These are phyloP conservation scores for Cotesia chilonis DNA, from an alignment of 1,140 invertebrate genomes.

Conservation along the genomic window DNA sequence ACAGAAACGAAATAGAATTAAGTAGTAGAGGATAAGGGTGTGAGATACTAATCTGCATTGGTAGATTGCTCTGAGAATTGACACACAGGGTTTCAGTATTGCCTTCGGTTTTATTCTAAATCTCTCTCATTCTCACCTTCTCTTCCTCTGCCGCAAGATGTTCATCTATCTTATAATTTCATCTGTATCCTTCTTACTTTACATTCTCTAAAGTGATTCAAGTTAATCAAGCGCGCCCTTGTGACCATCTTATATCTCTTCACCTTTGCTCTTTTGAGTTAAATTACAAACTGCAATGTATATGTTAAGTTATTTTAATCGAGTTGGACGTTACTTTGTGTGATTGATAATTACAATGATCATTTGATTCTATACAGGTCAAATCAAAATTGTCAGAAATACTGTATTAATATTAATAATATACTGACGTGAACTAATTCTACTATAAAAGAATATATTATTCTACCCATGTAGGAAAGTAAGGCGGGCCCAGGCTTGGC, in stretches of 20 bases:
- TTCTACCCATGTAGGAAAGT: no score
- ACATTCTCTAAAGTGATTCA: slow-evolving; percentile 32
- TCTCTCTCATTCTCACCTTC: slow-evolving; percentile 10
- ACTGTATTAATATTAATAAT: no score
- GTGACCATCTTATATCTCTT: slow-evolving; percentile 36
- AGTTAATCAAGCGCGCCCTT: slow-evolving; percentile 25
- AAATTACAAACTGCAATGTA: slow-evolving; percentile 60
- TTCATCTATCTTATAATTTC: neutral
- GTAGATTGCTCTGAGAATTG: slow-evolving; percentile 66
- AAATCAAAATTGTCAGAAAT: no score
- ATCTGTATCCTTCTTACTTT: slow-evolving; percentile 13
- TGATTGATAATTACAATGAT: no score
- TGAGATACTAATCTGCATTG: slow-evolving; percentile 59
- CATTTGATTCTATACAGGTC: no score
- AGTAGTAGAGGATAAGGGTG: slow-evolving; percentile 8
- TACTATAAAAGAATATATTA: no score
- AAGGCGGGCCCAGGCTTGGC: no score
- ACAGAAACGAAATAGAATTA: neutral
- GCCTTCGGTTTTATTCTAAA: slow-evolving; percentile 17
- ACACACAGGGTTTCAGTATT: slow-evolving; percentile 42
- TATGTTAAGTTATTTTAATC: slow-evolving; percentile 63
- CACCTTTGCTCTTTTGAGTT: slow-evolving; percentile 42
- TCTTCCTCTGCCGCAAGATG: slow-evolving; percentile 19
- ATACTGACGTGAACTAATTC: no score
- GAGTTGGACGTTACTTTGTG: slow-evolving; percentile 30